These are phyloP conservation scores for Drosophila limbata DNA, from an alignment of 2,888 invertebrate species.

Conservation along the genomic window DNA sequence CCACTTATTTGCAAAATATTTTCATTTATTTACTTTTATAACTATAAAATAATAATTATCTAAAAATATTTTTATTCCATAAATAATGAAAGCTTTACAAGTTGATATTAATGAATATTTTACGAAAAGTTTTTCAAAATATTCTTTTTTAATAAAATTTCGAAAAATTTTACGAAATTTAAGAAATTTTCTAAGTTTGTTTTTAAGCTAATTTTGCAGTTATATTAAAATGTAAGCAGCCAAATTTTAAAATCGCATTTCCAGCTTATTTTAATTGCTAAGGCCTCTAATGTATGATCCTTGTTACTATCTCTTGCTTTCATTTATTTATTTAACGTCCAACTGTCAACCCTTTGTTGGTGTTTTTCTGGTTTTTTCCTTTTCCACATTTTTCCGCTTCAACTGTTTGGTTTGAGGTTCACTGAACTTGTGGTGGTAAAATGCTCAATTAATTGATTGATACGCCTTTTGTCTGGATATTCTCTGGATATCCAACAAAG, in stretches of 20 bases:
- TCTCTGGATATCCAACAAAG: constrained; percentile 26
- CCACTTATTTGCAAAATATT: background rate
- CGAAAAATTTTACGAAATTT: no score
- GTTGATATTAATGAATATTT: background rate
- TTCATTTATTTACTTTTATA: background rate
- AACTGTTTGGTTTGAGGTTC: constrained; percentile 68
- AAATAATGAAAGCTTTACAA: background rate
- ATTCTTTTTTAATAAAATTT: no score
- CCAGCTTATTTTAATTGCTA: no score
- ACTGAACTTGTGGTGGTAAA: constrained; percentile 70
- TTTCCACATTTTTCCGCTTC: constrained; percentile 43
- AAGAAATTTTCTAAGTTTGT: no score
- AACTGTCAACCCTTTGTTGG: constrained; percentile 44
- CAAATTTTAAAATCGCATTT: no score
- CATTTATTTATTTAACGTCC: constrained; percentile 40
- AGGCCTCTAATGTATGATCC: background rate
- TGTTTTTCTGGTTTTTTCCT: constrained; percentile 36
- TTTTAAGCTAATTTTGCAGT: no score
- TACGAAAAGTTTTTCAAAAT: no score
- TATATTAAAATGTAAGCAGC: no score
- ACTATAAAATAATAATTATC: background rate
- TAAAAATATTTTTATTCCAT: background rate
- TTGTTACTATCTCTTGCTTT: background rate
- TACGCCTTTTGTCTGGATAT: constrained; percentile 48
- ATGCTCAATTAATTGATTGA: constrained; percentile 79